Conservation (phyloP, 2,888 invertebrate genomes). For the Diplolepis rosae region DNA sequence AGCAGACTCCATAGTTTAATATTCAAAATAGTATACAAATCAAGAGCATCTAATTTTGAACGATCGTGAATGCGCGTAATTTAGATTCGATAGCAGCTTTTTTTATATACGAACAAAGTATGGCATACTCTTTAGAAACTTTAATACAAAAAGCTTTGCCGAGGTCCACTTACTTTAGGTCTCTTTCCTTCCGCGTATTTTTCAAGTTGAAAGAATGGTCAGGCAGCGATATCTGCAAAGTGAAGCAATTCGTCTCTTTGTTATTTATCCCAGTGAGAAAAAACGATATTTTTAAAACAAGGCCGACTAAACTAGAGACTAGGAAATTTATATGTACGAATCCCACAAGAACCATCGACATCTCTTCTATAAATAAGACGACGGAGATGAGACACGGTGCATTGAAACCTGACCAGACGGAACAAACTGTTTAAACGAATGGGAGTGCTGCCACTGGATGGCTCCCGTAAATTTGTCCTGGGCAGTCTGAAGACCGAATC, state of each 20-base stretch:
- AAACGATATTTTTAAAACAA: conserved; percentile 22
- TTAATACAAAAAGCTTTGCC: no score
- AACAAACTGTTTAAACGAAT: conserved; percentile 42
- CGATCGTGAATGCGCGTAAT: no score
- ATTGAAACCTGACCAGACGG: conserved; percentile 32
- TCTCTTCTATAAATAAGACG: conserved; percentile 34
- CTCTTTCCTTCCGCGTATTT: not conserved
- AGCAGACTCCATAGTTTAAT: no score
- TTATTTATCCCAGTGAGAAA: not conserved
- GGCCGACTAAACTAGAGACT: conserved; percentile 20
- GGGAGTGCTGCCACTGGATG: conserved; percentile 48
- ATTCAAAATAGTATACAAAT: no score
- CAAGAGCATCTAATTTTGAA: no score
- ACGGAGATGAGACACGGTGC: conserved; percentile 33
- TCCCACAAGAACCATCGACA: conserved; percentile 28
- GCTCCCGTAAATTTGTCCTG: conserved; percentile 63
- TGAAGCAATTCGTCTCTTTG: conserved; percentile 13
- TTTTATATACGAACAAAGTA: no score
- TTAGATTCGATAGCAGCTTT: no score
- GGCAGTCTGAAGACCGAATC: conserved; percentile 61
- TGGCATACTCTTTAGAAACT: no score
- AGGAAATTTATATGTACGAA: conserved; percentile 5
- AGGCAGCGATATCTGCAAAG: conserved; percentile 15
- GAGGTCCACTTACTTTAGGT: no score
- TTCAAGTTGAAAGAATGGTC: not conserved